Percentiles rank a stretch among this genome's conserved stretches.
Conservation (phyloP, 2,888 invertebrate species). For the Synanthedon vespiformis region DNA sequence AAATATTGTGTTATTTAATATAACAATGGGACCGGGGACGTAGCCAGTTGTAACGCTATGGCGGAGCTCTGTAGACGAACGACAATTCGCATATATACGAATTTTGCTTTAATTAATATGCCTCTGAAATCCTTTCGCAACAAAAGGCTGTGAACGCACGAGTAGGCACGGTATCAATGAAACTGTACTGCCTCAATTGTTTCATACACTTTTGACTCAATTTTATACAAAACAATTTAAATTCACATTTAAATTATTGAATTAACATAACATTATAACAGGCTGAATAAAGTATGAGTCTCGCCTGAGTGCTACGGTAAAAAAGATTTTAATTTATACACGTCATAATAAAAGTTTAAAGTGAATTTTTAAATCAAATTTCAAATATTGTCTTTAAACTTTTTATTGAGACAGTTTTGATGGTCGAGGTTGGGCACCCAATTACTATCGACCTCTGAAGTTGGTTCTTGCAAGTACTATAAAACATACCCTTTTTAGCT, state of each 20-base stretch:
- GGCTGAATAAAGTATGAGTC: background rate
- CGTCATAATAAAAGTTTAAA: too few species aligned
- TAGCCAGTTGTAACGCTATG: slow-evolving; percentile 1
- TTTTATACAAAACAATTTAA: background rate
- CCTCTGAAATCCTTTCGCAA: slow-evolving; percentile 3
- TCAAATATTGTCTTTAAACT: too few species aligned
- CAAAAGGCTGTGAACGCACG: slow-evolving; percentile 2
- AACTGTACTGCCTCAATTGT: background rate
- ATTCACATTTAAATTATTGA: background rate
- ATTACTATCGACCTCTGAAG: too few species aligned
- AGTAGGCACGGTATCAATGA: slow-evolving; percentile 1
- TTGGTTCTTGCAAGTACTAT: too few species aligned
- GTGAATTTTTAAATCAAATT: too few species aligned
- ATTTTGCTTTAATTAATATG: slow-evolving; percentile 5
- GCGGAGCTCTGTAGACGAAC: slow-evolving; percentile 1
- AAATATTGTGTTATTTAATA: background rate
- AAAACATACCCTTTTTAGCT: too few species aligned
- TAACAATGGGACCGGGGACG: background rate
- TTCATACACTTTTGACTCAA: background rate
- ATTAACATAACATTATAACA: background rate
- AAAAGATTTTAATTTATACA: too few species aligned
- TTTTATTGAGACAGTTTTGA: too few species aligned
- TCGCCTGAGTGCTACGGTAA: too few species aligned
- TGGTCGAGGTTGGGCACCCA: too few species aligned
- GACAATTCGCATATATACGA: slow-evolving; percentile 1